Conservation (phyloP, 1,140 invertebrate genomes). For the Halyomorpha halys region DNA sequence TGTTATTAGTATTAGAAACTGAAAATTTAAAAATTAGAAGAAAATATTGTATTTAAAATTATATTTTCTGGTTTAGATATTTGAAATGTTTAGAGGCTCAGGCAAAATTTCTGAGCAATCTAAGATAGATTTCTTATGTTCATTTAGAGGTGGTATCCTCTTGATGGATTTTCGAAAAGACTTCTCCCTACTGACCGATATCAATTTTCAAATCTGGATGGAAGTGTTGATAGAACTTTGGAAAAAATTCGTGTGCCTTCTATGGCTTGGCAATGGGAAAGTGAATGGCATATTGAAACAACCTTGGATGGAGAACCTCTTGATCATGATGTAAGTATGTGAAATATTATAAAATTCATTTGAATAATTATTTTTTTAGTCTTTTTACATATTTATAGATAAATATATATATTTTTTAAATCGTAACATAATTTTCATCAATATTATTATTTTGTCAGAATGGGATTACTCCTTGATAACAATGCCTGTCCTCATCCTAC, state of each 20-base stretch:
- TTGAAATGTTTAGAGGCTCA: no score
- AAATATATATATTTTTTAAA: no score
- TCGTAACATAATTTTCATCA: no score
- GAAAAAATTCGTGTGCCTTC: conserved; percentile 75
- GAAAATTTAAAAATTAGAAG: no score
- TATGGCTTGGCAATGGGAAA: conserved; percentile 89
- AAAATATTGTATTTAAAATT: no score
- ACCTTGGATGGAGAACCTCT: conserved; percentile 76
- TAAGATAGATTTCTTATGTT: neutral
- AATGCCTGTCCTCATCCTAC: no score
- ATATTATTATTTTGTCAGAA: no score
- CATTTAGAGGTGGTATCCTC: conserved; percentile 71
- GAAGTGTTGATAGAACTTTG: conserved; percentile 60
- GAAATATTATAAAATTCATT: neutral
- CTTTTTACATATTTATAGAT: neutral
- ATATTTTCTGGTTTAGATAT: no score
- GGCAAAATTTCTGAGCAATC: neutral
- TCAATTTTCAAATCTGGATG: conserved; percentile 74
- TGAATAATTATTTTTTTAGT: neutral
- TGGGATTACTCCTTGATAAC: no score
- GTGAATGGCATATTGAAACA: conserved; percentile 81
- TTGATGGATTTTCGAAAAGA: conserved; percentile 72
- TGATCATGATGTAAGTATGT: conserved; percentile 59
- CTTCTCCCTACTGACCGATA: conserved; percentile 76
- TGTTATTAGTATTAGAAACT: no score